Evolutionary conservation across 2,888 invertebrate genomes (phyloP), one percentile per base, ranked within the genome.

Genomic region (Drosophila tripunctata): DNA sequence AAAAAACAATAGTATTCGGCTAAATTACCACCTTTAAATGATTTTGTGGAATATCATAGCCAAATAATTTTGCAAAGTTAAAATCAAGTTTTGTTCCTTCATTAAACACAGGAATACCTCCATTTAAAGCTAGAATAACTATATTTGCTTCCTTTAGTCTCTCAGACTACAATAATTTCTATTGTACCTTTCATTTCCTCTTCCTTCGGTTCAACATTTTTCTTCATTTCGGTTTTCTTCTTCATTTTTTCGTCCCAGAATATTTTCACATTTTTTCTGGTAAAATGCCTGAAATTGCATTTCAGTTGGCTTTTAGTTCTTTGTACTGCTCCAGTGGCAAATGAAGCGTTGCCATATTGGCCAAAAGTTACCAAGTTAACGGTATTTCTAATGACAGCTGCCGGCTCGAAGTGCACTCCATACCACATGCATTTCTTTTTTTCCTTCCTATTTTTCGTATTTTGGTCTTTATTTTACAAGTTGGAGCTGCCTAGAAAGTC

Each of bases 311-410:
- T 57, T 66, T 14, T 43, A 41, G 17, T 50, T 45, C 45, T 24
- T 62, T 67, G 51, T 65, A 73, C 61, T 35, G 41, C 67, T 54
- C 47, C 33, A 10, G 52, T 35, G 69, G 45, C 57, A 77, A 77
- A 69, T 75, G 75, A 61, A 74, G 75, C 75, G 75, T 75, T 55
- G 41, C 67, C 58, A 50, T 41, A 63, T 75, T 63, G 67, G 63
- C 58, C 57, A 47, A 70, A 66, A 61, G 51, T 71, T 67, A 71
- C 40, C 66, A 57, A 62, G 67, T 52, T 67, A 75, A 75, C 63
- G 44, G 58, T 67, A 71, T 44, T 67, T 45, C 48, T 50, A 71
- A 67, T 74, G 74, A 67, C 74, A 63, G 55, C 58, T 63, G 19
- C 58, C 54, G 50, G 45, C 62, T 77, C 69, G 31, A 48, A 69